Evolutionary conservation across 1,140 invertebrate genomes (phyloP).

Genomic region (Gonioctena quinquepunctata): DNA sequence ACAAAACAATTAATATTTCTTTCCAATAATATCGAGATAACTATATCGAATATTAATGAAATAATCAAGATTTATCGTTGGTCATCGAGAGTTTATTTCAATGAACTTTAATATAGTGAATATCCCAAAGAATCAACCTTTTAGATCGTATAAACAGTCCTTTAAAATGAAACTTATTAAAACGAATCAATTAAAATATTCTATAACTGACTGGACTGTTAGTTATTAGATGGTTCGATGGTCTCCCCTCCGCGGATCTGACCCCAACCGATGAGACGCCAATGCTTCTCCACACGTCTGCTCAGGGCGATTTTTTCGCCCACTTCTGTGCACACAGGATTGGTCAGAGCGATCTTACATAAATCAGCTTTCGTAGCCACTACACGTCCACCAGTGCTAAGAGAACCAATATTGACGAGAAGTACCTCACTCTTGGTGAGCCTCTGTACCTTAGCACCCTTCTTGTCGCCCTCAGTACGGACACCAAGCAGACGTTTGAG

Average conservation of each 20-base stretch:
- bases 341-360: conserved; percentile 95
- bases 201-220: conserved; percentile 20
- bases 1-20: no score
- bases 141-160: no score
- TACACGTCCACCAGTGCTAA: conserved; percentile 97
- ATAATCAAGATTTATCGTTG: no score
- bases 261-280: conserved; percentile 98
- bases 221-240: conserved; percentile 69
- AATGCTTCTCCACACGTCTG: conserved; percentile 97
- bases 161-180: background rate
- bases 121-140: no score
- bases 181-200: background rate
- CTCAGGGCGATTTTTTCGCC: conserved; percentile 98
- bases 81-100: no score
- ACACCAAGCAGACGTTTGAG: conserved; percentile 94
- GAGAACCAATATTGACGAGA: conserved; percentile 97
- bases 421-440: conserved; percentile 87
- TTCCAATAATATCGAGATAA: no score
- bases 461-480: conserved; percentile 97
- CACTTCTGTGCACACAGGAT: conserved; percentile 98
- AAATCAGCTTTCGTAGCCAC: conserved; percentile 96
- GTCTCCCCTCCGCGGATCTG: conserved; percentile 91
- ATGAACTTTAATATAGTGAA: no score
- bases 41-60: no score
- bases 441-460: conserved; percentile 95